Percentiles rank a stretch among this genome's conserved stretches.
Evolutionary conservation across 2,888 invertebrate genomes (phyloP).

Genomic region (Parthenolecanium corni): DNA sequence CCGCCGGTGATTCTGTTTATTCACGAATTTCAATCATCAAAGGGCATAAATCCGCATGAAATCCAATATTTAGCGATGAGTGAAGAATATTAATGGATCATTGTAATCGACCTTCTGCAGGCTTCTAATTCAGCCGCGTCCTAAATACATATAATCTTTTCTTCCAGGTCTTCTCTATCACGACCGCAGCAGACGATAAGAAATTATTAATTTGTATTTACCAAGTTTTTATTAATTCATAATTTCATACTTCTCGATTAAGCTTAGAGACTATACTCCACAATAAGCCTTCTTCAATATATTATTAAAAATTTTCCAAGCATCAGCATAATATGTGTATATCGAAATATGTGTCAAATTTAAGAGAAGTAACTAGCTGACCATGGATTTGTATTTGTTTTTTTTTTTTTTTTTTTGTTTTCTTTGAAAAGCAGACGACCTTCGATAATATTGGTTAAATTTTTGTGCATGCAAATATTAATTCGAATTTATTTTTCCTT

Average conservation of each 20-base stretch:
- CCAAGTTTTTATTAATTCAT: too few species aligned
- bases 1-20: not conserved
- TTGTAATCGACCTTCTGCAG: constrained; percentile 12
- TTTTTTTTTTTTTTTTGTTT: not conserved
- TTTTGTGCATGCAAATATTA: not conserved
- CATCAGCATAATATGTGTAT: not conserved
- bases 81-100: constrained; percentile 14
- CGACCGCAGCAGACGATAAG: not conserved
- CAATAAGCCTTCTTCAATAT: not conserved
- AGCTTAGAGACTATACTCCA: too few species aligned
- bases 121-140: constrained; percentile 12
- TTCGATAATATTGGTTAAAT: constrained; percentile 14
- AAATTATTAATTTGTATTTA: not conserved
- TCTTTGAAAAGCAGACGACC: not conserved
- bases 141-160: constrained; percentile 24
- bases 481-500: not conserved
- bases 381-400: constrained; percentile 16
- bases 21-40: too few species aligned
- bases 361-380: not conserved
- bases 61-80: not conserved
- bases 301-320: not conserved
- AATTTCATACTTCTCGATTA: too few species aligned
- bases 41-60: not conserved
- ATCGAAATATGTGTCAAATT: not conserved
- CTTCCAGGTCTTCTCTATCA: not conserved